These are phyloP conservation scores for Candidula unifasciata DNA, from an alignment of 2,888 invertebrate species.

Conservation along the genomic window DNA sequence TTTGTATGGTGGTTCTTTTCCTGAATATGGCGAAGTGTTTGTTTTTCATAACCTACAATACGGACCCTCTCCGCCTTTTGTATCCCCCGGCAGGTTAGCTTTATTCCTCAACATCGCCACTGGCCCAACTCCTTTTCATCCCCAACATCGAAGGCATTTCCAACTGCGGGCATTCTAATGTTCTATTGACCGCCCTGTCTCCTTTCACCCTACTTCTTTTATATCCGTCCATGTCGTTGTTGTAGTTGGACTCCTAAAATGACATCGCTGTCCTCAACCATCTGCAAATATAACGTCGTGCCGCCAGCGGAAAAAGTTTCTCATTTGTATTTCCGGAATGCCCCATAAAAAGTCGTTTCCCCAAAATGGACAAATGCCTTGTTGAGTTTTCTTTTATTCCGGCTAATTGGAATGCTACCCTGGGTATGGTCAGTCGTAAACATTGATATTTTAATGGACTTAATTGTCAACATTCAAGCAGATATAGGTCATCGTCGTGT, in stretches of 20 bases:
- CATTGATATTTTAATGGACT: conserved; percentile 32
- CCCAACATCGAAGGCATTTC: neutral
- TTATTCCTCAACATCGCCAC: conserved; percentile 19
- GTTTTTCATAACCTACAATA: too few species aligned
- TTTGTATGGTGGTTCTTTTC: too few species aligned
- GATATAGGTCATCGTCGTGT: neutral
- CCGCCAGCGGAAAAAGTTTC: too few species aligned
- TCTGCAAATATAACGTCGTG: neutral
- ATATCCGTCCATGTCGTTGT: neutral
- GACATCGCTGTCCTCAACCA: neutral
- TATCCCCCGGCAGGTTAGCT: neutral
- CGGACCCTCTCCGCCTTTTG: neutral
- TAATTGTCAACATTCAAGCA: neutral
- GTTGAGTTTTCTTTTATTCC: neutral
- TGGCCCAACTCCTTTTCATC: neutral
- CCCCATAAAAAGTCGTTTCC: neutral
- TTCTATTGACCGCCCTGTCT: neutral
- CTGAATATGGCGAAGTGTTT: too few species aligned
- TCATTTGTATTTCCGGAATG: neutral
- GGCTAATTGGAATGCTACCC: neutral
- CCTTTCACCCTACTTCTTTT: neutral
- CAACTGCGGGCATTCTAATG: conserved; percentile 26
- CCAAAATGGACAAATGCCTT: neutral
- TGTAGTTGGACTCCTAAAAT: neutral
- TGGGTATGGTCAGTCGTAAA: conserved; percentile 14